Percentiles rank a stretch among this genome's conserved stretches.
Evolutionary conservation across 2,888 invertebrate genomes (phyloP).

Genomic region (Agrotis puta): DNA sequence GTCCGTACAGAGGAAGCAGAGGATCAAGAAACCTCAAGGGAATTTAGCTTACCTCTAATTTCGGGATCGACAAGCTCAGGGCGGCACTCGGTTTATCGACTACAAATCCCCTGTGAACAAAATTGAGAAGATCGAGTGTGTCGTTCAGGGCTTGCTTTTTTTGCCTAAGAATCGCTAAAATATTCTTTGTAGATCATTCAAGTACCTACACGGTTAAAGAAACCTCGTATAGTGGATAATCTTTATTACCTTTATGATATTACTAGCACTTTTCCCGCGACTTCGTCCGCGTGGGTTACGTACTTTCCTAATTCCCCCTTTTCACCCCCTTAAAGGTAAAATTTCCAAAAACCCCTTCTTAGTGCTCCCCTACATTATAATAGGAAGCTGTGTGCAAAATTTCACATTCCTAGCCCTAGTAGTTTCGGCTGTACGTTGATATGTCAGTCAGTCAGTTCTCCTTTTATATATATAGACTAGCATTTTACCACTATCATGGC

Average conservation of each 20-base stretch:
- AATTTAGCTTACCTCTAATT: conserved; percentile 18
- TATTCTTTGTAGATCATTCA: not conserved
- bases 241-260: not conserved
- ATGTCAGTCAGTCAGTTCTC: too few species aligned
- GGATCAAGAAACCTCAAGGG: conserved; percentile 6
- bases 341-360: too few species aligned
- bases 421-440: too few species aligned
- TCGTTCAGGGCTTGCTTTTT: conserved; percentile 4
- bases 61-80: conserved; percentile 21
- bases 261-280: too few species aligned
- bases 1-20: not conserved
- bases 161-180: not conserved
- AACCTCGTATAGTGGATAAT: not conserved
- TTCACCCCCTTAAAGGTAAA: too few species aligned
- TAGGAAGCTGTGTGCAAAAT: too few species aligned
- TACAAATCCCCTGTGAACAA: conserved; percentile 20
- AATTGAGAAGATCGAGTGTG: conserved; percentile 12
- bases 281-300: too few species aligned
- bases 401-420: too few species aligned
- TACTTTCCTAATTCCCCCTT: too few species aligned
- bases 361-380: too few species aligned
- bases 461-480: too few species aligned
- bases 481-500: not conserved
- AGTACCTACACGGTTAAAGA: not conserved
- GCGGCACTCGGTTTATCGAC: conserved; percentile 13